phyloP scores from a whole-genome alignment of 2,888 invertebrate species.

The Acanthoscelides obtectus region DNA sequence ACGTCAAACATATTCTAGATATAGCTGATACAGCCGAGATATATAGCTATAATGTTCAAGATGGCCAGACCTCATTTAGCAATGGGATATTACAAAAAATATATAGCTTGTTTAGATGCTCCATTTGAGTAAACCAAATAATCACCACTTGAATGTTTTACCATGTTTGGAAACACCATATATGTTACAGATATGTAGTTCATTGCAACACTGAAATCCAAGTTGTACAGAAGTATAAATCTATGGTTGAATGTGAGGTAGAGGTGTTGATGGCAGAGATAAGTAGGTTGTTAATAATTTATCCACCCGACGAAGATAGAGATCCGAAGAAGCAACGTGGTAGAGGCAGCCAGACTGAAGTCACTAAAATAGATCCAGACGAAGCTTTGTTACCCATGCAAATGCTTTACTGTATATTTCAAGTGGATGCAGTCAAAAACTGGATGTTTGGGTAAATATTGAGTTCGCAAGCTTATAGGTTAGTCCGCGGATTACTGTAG shows the following conservation, averaged over 20 bases:
- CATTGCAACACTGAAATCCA: slow-evolving; percentile 25
- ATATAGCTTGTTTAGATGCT: no score
- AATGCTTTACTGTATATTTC: slow-evolving; percentile 31
- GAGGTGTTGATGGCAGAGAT: slow-evolving; percentile 33
- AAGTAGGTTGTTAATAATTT: slow-evolving; percentile 26
- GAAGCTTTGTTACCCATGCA: slow-evolving; percentile 30
- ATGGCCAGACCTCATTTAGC: no score
- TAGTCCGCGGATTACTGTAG: no score
- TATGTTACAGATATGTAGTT: slow-evolving; percentile 13
- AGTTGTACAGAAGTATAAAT: slow-evolving; percentile 27
- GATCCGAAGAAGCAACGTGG: slow-evolving; percentile 30
- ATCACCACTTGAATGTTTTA: no score
- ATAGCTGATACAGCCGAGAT: no score
- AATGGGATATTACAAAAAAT: no score
- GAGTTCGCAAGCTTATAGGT: no score
- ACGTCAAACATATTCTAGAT: no score
- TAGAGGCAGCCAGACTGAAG: slow-evolving; percentile 27
- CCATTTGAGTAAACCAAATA: no score
- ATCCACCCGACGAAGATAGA: slow-evolving; percentile 26
- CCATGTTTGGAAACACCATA: no score
- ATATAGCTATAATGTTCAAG: no score
- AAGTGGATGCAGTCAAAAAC: slow-evolving; percentile 36
- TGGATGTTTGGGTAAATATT: slow-evolving; percentile 37
- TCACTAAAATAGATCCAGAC: slow-evolving; percentile 14
- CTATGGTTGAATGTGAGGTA: slow-evolving; percentile 20